Evolutionary conservation across 2,797 vertebrate genomes (phyloP).

Genomic region (Gadopsis marmoratus): DNA sequence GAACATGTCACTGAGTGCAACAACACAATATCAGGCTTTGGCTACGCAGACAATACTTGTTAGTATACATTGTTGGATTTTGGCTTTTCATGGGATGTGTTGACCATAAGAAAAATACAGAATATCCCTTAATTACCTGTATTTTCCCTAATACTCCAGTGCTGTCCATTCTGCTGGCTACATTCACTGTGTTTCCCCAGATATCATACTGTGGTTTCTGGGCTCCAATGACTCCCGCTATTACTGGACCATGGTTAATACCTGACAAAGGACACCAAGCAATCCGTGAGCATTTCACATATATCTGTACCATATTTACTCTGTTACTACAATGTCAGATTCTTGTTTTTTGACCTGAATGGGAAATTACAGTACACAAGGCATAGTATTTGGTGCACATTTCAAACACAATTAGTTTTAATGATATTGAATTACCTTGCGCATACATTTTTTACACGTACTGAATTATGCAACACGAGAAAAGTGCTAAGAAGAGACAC

Average conservation of each 20-base stretch:
- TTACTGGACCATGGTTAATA: conserved; percentile 97
- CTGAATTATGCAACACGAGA: not conserved
- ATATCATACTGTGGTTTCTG: conserved; percentile 99
- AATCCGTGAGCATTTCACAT: conserved; percentile 10
- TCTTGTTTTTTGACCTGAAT: not conserved
- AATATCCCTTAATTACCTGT: conserved; percentile 84
- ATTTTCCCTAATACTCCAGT: conserved; percentile 98
- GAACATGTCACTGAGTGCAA: not conserved
- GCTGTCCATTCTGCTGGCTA: conserved; percentile 98
- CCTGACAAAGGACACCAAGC: conserved; percentile 81
- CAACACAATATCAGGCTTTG: not conserved
- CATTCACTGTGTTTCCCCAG: conserved; percentile 98
- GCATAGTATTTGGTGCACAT: not conserved
- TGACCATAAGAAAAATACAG: not conserved
- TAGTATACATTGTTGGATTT: not conserved
- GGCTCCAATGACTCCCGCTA: conserved; percentile 97
- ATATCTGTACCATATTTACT: not conserved
- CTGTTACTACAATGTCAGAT: not conserved
- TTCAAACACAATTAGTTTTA: not conserved
- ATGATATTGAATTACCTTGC: not conserved
- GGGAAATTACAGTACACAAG: not conserved
- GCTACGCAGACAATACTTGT: not conserved
- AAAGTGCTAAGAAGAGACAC: not conserved
- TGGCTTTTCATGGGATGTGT: not conserved
- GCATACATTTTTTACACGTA: not conserved